Percentiles rank a stretch among this genome's conserved stretches.
phyloP scores from a whole-genome alignment of 2,797 vertebrate species.

The Hirundo rustica region DNA sequence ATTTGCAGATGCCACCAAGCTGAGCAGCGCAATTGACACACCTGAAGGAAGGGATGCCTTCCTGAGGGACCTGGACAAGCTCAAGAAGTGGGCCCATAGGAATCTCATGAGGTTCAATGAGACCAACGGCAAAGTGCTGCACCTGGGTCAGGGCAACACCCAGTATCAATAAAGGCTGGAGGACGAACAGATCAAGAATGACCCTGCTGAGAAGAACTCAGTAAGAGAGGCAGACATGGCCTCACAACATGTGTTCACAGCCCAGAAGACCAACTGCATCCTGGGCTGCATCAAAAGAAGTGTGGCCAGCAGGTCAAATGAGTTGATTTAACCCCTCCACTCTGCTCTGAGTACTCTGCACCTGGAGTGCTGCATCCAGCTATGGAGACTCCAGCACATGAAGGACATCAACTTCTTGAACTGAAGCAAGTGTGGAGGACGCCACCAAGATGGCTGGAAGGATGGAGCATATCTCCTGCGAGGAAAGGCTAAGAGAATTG shows the following conservation, averaged over 20 bases:
- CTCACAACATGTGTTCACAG: background rate
- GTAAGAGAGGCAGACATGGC: background rate
- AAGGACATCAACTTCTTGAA: background rate
- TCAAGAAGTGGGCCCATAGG: background rate
- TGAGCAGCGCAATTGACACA: background rate
- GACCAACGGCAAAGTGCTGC: background rate
- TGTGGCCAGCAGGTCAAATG: background rate
- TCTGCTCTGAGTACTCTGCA: background rate
- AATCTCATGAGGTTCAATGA: background rate
- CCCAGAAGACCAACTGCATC: background rate
- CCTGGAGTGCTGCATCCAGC: background rate
- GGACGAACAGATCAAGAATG: background rate
- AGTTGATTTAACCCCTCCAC: background rate
- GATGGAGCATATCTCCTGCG: background rate
- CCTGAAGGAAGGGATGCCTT: background rate
- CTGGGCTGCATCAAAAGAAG: background rate
- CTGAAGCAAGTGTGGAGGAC: background rate
- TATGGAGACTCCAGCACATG: background rate
- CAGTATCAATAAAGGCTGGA: too few species aligned
- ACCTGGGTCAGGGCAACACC: background rate
- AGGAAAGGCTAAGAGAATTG: background rate
- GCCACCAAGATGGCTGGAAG: background rate
- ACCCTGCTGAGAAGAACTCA: background rate
- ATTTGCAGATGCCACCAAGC: background rate
- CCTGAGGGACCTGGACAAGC: background rate